Evolutionary conservation across 2,797 vertebrate species (phyloP).

Genomic region (Sebastolobus alascanus): DNA sequence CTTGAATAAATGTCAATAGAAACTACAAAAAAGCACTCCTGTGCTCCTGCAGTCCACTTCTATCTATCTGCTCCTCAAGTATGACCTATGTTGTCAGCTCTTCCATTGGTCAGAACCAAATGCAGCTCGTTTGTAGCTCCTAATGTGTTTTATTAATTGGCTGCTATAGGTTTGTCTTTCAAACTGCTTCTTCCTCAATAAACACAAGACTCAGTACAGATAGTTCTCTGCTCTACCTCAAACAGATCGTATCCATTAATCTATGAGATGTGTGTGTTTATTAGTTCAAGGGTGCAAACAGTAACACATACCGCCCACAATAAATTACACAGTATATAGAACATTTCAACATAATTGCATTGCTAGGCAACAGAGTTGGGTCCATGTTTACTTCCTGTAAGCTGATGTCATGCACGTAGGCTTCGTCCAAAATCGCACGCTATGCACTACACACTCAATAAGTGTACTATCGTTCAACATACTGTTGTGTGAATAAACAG

Average conservation of each 20-base stretch:
- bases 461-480: too few relatives aligned
- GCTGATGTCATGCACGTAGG: too few relatives aligned
- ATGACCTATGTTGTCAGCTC: not conserved
- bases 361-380: too few relatives aligned
- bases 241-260: not conserved
- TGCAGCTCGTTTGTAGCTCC: not conserved
- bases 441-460: too few relatives aligned
- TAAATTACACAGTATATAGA: not conserved
- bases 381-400: too few relatives aligned
- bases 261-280: not conserved
- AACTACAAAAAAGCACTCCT: not conserved
- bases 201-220: not conserved
- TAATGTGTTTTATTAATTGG: not conserved
- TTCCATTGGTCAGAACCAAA: not conserved
- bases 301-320: not conserved
- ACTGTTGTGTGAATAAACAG: too few relatives aligned
- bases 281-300: not conserved
- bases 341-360: too few relatives aligned
- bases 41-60: not conserved
- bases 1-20: not conserved
- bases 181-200: not conserved
- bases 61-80: not conserved
- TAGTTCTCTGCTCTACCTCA: not conserved
- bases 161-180: not conserved
- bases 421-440: accelerated